phyloP scores from a whole-genome alignment of 2,888 invertebrate genomes.

The Agonopterix subpropinquella region DNA sequence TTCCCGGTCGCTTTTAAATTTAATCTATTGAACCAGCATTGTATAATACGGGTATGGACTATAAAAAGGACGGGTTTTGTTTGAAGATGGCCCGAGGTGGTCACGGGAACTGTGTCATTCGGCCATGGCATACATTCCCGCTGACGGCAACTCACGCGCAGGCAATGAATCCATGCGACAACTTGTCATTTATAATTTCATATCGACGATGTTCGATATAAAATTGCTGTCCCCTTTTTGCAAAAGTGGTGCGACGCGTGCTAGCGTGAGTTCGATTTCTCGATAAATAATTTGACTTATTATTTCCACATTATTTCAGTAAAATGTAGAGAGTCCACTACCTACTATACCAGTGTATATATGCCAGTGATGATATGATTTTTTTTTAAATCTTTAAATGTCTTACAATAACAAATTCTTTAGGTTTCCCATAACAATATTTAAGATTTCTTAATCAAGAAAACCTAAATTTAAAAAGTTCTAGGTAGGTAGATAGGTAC shows the following conservation, averaged over 20 bases:
- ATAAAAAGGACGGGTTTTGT: constrained; percentile 49
- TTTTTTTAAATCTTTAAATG: too few species aligned
- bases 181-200: constrained; percentile 19
- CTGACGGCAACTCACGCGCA: constrained; percentile 37
- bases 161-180: constrained; percentile 27
- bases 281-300: not conserved
- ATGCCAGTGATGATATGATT: too few species aligned
- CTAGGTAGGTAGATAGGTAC: too few species aligned
- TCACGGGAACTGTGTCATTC: constrained; percentile 60
- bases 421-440: too few species aligned
- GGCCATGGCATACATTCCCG: constrained; percentile 64
- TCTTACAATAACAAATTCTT: too few species aligned
- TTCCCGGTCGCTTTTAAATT: not conserved
- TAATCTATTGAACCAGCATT: not conserved
- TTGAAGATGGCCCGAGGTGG: constrained; percentile 39
- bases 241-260: not conserved
- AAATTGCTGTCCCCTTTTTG: constrained; percentile 1
- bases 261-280: not conserved
- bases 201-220: constrained; percentile 5
- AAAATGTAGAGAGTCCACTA: too few species aligned
- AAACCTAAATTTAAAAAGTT: too few species aligned
- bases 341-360: too few species aligned
- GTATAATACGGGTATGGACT: not conserved
- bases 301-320: too few species aligned
- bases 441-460: too few species aligned